Base-by-base conservation (phyloP, 2,113 vertebrate genomes). In the Athene noctua region DNA sequence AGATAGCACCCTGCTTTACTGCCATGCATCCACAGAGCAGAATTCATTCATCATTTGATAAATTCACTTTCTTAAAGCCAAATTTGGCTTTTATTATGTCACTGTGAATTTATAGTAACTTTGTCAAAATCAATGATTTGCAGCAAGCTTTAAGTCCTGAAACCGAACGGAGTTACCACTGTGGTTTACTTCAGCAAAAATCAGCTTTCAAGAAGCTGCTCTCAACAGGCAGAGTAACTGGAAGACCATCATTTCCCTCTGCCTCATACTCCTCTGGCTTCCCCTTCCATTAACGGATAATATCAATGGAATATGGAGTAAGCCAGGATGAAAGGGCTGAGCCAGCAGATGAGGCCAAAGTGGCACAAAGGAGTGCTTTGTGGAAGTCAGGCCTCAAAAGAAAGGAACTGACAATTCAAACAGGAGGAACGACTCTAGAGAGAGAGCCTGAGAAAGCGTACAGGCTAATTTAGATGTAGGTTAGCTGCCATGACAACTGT, bases 401-500 rank as follows among this genome's bases (percentile, higher is more conserved):
- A 58, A 78, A 46, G 32, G 20, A 93, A n/a, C 25, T 2, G 19
- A 68, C 44, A 79, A 44, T 70, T 91, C 62, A 90, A n/a, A 42
- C 20, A 90, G 89, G 58, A 94, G 59, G 51, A 95, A 86, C 59
- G 90, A 89, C 1, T 2, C 72, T 71, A 88, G 68, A 74, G 82
- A 90, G 82, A 88, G 86, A 47, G 30, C 32, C 84, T 94, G 66
- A 51, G 27, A 90, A 92, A 85, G 78, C 5, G 0, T 62, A 13
- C 17, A 34, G 40, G 46, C 62, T 85, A 65, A 94, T 86, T 89
- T 66, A 86, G 81, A 90, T 88, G 80, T 91, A 95, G 94, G 87
- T 96, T 95, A 96, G 94, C 92, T 97, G 78, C 93, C 93, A 94
- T 94, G 81, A 81, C 91, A 97, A 96, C 96, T 46, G 1, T 23